Percentiles rank a stretch among this genome's conserved stretches.
Conservation (phyloP, 53 echinoderm and acorn worm genomes). For the Astropecten irregularis region DNA sequence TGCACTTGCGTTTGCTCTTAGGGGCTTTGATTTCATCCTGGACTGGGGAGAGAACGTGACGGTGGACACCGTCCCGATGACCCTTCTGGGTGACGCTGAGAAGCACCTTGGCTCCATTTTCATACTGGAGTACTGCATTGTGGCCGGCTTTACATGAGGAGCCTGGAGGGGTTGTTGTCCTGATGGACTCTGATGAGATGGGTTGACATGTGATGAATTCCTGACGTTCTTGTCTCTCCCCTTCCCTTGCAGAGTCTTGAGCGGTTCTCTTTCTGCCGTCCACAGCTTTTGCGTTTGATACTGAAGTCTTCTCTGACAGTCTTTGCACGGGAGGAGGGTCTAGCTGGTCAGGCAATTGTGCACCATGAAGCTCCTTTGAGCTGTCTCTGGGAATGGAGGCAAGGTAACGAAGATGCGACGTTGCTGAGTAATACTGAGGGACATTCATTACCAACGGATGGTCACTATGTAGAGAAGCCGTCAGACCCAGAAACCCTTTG, state of each 20-base stretch:
- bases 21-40: constrained; percentile 18
- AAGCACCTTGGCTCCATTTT: constrained; percentile 34
- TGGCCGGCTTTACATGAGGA: background rate
- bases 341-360: background rate
- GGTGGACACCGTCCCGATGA: background rate
- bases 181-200: background rate
- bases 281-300: background rate
- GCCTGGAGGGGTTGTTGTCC: background rate
- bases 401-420: constrained; percentile 15
- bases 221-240: background rate
- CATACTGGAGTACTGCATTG: constrained; percentile 35
- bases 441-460: background rate
- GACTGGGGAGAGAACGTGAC: constrained; percentile 30
- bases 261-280: background rate
- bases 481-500: background rate
- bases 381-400: constrained; percentile 21
- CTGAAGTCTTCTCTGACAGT: background rate
- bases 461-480: background rate
- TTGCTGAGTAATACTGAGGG: constrained; percentile 17
- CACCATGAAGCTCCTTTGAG: background rate
- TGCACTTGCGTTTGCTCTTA: constrained; percentile 29
- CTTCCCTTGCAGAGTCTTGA: background rate
- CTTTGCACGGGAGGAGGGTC: background rate
- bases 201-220: background rate
- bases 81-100: constrained; percentile 25